Conservation (phyloP, 2,888 invertebrate species). For the Habroteleia sp. region DNA sequence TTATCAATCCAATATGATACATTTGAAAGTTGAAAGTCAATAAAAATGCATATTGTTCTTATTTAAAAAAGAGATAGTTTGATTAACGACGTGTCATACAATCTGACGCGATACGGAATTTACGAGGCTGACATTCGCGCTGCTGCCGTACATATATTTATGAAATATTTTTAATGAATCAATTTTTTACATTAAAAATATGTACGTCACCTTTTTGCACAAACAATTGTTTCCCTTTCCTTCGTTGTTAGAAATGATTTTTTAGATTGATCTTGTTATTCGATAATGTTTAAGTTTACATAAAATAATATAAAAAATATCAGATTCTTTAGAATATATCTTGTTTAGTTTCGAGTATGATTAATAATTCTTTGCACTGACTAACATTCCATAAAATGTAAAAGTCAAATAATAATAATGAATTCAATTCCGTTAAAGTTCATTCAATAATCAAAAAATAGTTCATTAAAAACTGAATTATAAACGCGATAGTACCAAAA, state of each 20-base stretch:
- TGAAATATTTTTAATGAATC: slow-evolving; percentile 42
- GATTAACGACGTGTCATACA: slow-evolving; percentile 58
- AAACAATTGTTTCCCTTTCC: no score
- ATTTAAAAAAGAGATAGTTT: slow-evolving; percentile 41
- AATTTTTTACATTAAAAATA: slow-evolving; percentile 19
- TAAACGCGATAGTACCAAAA: slow-evolving; percentile 18
- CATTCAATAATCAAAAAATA: slow-evolving; percentile 13
- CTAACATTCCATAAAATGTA: neutral
- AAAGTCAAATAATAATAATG: neutral
- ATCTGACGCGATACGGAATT: slow-evolving; percentile 39
- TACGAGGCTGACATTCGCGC: slow-evolving; percentile 22
- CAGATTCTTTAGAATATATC: neutral
- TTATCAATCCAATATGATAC: slow-evolving; percentile 38
- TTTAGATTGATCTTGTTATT: neutral
- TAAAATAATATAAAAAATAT: neutral
- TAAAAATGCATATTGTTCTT: slow-evolving; percentile 52
- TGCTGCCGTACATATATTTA: slow-evolving; percentile 17
- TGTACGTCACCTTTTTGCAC: neutral
- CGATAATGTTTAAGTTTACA: neutral
- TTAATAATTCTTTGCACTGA: slow-evolving; percentile 20
- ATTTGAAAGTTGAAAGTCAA: slow-evolving; percentile 57
- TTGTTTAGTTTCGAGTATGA: slow-evolving; percentile 6
- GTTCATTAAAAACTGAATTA: slow-evolving; percentile 19
- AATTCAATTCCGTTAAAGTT: slow-evolving; percentile 20
- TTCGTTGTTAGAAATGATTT: neutral